Base-by-base conservation (phyloP, 2,888 invertebrate species). In the Tetheella fluctuosa region DNA sequence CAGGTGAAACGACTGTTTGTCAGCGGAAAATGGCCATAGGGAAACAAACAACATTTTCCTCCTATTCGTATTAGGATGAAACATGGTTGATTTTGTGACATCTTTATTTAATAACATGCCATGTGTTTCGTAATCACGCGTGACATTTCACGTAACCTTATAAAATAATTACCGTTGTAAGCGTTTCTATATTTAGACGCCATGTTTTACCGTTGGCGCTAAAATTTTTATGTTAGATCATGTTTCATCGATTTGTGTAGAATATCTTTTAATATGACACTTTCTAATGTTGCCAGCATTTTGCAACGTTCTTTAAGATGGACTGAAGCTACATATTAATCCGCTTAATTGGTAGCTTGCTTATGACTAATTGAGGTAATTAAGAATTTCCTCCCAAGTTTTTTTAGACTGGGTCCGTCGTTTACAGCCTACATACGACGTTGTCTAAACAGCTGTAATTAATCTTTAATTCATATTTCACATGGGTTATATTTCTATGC, bases 81-180 rank as follows among this genome's bases (percentile, higher is more conserved):
- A 20, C 17, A 48, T 48, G 42, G 48, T 10, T 48, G 5, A 12
- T 54, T 17, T 17, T 17, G 3, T 34, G 20, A 23, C 34, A 12
- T 54, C n/a, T 17, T 54, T n/a, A 2, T 17, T 17, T 28, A 28
- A 17, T 1, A 20, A 3, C n/a, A 48, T 48, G 48, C 48, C 54
- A 0, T 17, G 34, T 20, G 34, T 54, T 54, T 54, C 34, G 20
- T 54, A 20, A 34, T 5, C 54, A 28, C 34, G 20, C 34, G 30
- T 54, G 54, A 54, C 34, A 54, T 54, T 34, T 54, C 34, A 20
- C 54, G 20, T 20, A n/a, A 53, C 53, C 53, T 25, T 25, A 15
- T 30, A 54, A 28, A 15, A 17, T 12, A 17, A 0, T 30, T 54
- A n/a, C 17, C 20, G 23, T 15, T 8, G 34, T 17, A 5, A 6